Evolutionary conservation across 2,797 vertebrate species (phyloP), one percentile per base, ranked within the genome.

Genomic region (Crenichthys baileyi): DNA sequence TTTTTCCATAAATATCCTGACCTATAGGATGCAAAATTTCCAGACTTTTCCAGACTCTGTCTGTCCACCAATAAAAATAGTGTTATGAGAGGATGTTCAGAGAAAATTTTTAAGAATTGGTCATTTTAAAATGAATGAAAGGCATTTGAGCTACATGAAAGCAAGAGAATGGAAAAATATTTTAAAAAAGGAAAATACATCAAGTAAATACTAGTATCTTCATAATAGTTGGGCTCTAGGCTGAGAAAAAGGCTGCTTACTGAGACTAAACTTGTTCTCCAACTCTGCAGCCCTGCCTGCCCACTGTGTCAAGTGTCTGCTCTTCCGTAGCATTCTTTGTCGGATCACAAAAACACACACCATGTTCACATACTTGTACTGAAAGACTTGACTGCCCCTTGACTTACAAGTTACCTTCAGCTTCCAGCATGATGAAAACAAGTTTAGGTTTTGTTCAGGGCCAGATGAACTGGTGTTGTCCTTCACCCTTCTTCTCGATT

Each of bases 221-320:
- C 79, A 80, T 84, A 89, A 76, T n/a, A 70, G 82, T 50, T 73
- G 81, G 88, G 85, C 79, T 84, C 82, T 83, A 85, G 85, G 87
- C 89, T 88, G 83, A 91, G 88, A 87, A 84, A 87, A 85, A 89
- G 44, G 87, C 88, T 90, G 85, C 77, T 85, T 82, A 86, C 80
- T 91, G 92, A 90, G 80, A 87, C 90, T 87, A 89, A 93, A 83
- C 80, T 85, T 86, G 87, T 86, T 91, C 90, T 90, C 85, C 84
- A 76, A 85, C 81, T 79, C 80, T 72, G 82, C 80, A 55, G 36
- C 77, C 87, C 80, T 85, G 78, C 18, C 86, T 72, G 70, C 84
- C 84, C n/a, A 26, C 87, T 75, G 72, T 84, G 76, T 83, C 81
- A 84, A 85, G 78, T 90, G 91, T 82, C 85, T 58, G 80, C 71